A percentile compares a stretch with the other conserved stretches of the same genome.
Conservation (phyloP, 2,888 invertebrate species). For the Noctuana brunneofusca region DNA sequence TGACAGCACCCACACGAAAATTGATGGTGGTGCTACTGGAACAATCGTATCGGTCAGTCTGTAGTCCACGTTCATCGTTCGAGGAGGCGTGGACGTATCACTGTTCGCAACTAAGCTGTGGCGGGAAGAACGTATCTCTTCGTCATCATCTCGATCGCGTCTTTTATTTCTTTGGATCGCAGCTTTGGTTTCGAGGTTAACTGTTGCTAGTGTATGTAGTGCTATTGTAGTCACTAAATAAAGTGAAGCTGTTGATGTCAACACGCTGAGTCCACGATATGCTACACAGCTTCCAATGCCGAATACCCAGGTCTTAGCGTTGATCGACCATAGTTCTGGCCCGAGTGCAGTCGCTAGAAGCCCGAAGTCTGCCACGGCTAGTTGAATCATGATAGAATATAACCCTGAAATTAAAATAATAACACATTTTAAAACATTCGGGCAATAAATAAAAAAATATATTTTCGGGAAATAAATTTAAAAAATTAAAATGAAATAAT, state of each 20-base stretch:
- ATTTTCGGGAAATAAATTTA: no score
- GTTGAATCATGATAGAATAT: slow-evolving; percentile 77
- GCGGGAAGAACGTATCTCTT: slow-evolving; percentile 73
- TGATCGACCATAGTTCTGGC: slow-evolving; percentile 80
- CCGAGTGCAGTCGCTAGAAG: slow-evolving; percentile 69
- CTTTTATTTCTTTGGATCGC: slow-evolving; percentile 59
- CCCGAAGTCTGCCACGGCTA: slow-evolving; percentile 77
- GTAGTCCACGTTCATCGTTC: slow-evolving; percentile 82
- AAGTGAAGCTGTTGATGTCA: slow-evolving; percentile 80
- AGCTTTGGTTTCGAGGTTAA: slow-evolving; percentile 75
- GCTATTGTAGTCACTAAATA: slow-evolving; percentile 82
- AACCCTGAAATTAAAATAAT: slow-evolving; percentile 74
- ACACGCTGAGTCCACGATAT: slow-evolving; percentile 80
- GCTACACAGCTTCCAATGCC: slow-evolving; percentile 75
- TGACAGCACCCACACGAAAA: slow-evolving; percentile 83
- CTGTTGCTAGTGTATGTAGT: slow-evolving; percentile 81
- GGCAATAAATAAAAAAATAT: no score
- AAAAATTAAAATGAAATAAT: no score
- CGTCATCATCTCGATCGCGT: slow-evolving; percentile 62
- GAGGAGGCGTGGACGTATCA: slow-evolving; percentile 72
- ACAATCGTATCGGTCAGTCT: slow-evolving; percentile 67
- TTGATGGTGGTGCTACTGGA: slow-evolving; percentile 77
- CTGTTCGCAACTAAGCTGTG: slow-evolving; percentile 77
- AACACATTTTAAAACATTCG: background rate
- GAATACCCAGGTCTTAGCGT: slow-evolving; percentile 77